phyloP scores from a whole-genome alignment of 2,113 vertebrate species.

The Brachirus orientalis region DNA sequence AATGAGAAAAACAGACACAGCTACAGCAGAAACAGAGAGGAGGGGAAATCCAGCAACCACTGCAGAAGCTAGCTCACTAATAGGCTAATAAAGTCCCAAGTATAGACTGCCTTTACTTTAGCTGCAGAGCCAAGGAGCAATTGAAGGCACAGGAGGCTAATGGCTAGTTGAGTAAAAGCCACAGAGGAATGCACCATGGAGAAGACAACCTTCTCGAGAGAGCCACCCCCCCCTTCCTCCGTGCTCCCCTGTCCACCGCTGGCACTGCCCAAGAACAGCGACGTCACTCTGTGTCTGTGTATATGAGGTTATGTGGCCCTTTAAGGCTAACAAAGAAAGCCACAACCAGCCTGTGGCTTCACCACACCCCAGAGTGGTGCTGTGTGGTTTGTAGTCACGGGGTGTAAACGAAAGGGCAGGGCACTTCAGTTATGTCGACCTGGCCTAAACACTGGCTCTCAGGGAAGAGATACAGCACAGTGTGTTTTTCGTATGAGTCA shows the following conservation, averaged over 20 bases:
- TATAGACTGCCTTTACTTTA: slow-evolving; percentile 62
- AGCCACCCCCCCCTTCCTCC: slow-evolving; percentile 32
- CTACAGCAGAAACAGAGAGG: slow-evolving; percentile 21
- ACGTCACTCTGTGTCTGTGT: slow-evolving; percentile 50
- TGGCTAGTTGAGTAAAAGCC: slow-evolving; percentile 75
- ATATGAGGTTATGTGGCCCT: slow-evolving; percentile 43
- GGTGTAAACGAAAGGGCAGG: slow-evolving; percentile 39
- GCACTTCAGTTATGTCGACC: slow-evolving; percentile 45
- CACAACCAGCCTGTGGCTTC: slow-evolving; percentile 57
- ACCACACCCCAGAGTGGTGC: slow-evolving; percentile 69
- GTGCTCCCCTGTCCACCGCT: slow-evolving; percentile 30
- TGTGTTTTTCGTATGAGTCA: slow-evolving; percentile 30
- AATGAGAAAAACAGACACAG: slow-evolving; percentile 50
- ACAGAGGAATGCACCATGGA: slow-evolving; percentile 67
- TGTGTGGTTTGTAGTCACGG: slow-evolving; percentile 41
- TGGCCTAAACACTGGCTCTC: slow-evolving; percentile 27
- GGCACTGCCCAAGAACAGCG: slow-evolving; percentile 39
- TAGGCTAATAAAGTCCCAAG: slow-evolving; percentile 77
- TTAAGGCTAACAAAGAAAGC: slow-evolving; percentile 65
- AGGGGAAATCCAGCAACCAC: slow-evolving; percentile 34
- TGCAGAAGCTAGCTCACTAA: slow-evolving; percentile 53
- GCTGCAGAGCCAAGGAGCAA: slow-evolving; percentile 55
- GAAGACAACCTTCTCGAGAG: slow-evolving; percentile 23
- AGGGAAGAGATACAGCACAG: slow-evolving; percentile 15
- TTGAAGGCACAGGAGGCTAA: slow-evolving; percentile 66